phyloP scores from a whole-genome alignment of 2,113 vertebrate species.

The Crotophaga sulcirostris region DNA sequence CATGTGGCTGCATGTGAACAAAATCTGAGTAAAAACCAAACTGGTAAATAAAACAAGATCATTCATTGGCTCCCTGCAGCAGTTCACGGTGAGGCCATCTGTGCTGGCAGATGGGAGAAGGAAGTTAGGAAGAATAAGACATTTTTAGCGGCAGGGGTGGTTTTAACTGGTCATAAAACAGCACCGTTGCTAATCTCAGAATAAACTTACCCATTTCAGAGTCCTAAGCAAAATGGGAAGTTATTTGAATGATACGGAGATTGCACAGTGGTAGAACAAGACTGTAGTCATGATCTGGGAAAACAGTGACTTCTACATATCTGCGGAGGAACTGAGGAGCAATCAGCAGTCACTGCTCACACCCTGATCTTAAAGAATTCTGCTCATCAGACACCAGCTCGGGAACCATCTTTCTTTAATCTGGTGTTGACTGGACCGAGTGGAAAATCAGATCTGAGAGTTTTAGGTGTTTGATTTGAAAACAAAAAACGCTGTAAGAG shows the following conservation, averaged over 20 bases:
- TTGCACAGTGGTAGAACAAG: neutral
- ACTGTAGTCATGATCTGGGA: neutral
- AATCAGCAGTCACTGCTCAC: neutral
- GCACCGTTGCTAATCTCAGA: neutral
- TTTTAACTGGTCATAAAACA: neutral
- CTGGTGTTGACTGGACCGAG: neutral
- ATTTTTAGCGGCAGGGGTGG: neutral
- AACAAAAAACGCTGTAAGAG: neutral
- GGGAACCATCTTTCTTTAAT: neutral
- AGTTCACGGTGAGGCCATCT: neutral
- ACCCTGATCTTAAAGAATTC: neutral
- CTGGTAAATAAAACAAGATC: neutral
- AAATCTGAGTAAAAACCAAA: neutral
- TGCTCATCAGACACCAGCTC: neutral
- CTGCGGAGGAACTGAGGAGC: neutral
- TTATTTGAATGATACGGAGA: neutral
- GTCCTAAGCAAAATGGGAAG: neutral
- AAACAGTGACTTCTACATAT: neutral
- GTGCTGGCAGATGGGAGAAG: neutral
- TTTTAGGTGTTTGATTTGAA: neutral
- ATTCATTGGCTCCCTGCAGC: neutral
- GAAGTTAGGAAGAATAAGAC: neutral
- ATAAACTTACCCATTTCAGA: neutral
- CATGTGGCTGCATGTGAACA: neutral
- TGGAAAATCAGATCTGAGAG: neutral